Base-by-base conservation (phyloP, 2,797 vertebrate species). In the Acestrorhynchus altus region DNA sequence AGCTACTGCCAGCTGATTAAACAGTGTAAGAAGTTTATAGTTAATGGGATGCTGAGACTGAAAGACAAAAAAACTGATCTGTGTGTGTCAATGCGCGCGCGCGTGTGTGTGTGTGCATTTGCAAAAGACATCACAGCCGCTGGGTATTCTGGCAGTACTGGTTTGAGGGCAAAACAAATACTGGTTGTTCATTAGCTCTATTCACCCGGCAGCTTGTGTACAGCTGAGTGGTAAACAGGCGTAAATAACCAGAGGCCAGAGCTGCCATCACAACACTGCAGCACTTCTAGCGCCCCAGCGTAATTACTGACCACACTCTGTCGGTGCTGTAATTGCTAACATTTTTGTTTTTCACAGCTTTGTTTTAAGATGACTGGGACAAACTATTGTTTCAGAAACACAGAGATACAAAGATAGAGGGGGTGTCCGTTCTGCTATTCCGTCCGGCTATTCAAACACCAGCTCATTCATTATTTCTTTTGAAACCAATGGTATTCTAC, bases 301-400 rank as follows among this genome's bases (percentile, higher is more conserved):
- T 71, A 80, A 83, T 80, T 67, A 60, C 65, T 60, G 59, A 44
- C 70, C 61, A 65, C 76, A 64, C 65, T 72, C 35, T 1, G n/a
- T 39, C 72, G 40, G 63, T 9, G 35, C n/a, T 64, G 77, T 67
- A 66, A 82, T 72, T 82, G 35, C 76, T 47, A 47, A 60, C 22
- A 44, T 63, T 2, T 35, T 35, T 35, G 2, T n/a, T 56, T 24
- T 40, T 16, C 26, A 31, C 20, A 5, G 12, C 46, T 71, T 52
- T 70, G 39, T 18, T 73, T 69, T 60, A 72, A 56, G 66, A 35
- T 59, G 57, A 67, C 57, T 65, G 28, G 20, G 13, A 39, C 9
- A 46, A 66, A 61, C 7, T 7, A 71, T 31, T 67, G 24, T 67
- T 69, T 77, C 28, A 64, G 9, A 69, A 16, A 46, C 4, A 9